Percentiles rank a stretch among this genome's conserved stretches.
These are phyloP conservation scores for Platysternon megacephalum DNA, from an alignment of 2,113 vertebrate genomes.

Conservation along the genomic window DNA sequence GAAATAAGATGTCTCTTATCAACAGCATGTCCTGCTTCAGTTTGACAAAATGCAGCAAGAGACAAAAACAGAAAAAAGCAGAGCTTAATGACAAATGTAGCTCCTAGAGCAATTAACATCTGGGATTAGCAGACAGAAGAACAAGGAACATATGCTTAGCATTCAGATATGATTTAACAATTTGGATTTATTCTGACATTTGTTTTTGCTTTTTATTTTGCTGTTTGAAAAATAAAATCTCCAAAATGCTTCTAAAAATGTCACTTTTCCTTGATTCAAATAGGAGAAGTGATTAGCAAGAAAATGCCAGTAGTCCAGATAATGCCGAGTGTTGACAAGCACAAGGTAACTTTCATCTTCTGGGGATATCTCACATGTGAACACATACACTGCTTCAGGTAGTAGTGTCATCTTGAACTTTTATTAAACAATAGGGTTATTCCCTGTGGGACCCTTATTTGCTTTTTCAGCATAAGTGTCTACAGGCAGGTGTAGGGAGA, in stretches of 20 bases:
- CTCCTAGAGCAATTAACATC: conserved; percentile 63
- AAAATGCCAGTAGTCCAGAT: conserved; percentile 4
- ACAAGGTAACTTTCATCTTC: background rate
- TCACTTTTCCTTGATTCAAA: conserved; percentile 23
- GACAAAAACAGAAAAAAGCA: conserved; percentile 49
- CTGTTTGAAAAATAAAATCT: conserved; percentile 1
- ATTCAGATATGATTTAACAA: conserved; percentile 51
- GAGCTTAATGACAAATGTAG: conserved; percentile 35
- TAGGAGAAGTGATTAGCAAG: background rate
- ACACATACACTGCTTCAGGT: conserved; percentile 30
- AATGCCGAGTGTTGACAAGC: conserved; percentile 15
- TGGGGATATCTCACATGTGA: background rate
- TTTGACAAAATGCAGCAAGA: conserved; percentile 39
- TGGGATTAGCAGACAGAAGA: conserved; percentile 60
- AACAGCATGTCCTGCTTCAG: background rate
- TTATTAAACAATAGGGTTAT: background rate
- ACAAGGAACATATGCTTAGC: conserved; percentile 38
- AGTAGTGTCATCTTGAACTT: background rate
- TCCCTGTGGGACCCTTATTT: background rate
- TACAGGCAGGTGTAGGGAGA: background rate
- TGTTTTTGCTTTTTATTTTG: conserved; percentile 48
- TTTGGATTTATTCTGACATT: conserved; percentile 69
- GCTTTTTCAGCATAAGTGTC: background rate
- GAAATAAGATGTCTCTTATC: conserved; percentile 63
- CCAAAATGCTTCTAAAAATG: conserved; percentile 13